Evolutionary conservation across 2,797 vertebrate genomes (phyloP).

Genomic region (Paramormyrops hopkinsi): DNA sequence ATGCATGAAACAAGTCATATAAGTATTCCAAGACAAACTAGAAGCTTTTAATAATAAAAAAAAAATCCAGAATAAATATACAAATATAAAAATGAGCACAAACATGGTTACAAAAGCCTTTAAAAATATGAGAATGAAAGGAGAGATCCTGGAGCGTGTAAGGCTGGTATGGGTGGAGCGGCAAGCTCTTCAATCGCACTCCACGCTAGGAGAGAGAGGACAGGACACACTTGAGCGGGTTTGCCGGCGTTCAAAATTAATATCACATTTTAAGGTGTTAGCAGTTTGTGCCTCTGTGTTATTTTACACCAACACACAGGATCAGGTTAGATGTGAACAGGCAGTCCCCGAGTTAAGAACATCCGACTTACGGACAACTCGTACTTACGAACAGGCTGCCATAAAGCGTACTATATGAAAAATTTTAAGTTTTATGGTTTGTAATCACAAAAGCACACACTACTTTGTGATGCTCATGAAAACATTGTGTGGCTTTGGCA

Average conservation of each 20-base stretch:
- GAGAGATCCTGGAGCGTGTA: neutral
- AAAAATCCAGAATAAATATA: conserved; percentile 14
- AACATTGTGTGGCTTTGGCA: neutral
- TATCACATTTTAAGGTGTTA: neutral
- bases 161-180: neutral
- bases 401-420: neutral
- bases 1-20: neutral
- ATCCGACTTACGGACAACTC: neutral
- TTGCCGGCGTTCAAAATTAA: neutral
- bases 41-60: neutral
- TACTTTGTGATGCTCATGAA: neutral
- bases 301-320: neutral
- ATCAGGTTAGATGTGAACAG: neutral
- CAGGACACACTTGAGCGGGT: conserved; percentile 25
- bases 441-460: neutral
- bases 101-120: conserved; percentile 4
- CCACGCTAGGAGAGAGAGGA: conserved; percentile 60
- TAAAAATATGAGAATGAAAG: conserved; percentile 12
- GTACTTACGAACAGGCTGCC: neutral
- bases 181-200: conserved; percentile 69
- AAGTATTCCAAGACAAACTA: neutral
- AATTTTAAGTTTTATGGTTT: neutral
- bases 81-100: neutral
- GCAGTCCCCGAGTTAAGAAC: neutral
- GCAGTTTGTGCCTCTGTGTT: neutral